Conservation (phyloP, 2,113 vertebrate genomes). For the Orcinus orca region DNA sequence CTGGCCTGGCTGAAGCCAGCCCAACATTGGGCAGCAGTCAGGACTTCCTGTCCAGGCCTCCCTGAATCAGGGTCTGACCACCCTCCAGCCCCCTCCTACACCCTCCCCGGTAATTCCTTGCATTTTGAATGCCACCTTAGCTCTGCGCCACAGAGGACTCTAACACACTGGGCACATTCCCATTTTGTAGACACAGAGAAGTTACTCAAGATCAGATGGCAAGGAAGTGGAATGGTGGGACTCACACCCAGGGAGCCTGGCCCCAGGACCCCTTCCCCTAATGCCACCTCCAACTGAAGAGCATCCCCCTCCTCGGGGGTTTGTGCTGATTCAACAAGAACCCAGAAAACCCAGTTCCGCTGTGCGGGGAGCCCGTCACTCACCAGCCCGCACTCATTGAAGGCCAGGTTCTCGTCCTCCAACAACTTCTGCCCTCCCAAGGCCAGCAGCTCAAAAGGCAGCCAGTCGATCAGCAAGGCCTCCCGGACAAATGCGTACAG, state of each 20-base stretch:
- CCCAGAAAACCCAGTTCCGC: not conserved
- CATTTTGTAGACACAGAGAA: not conserved
- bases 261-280: rapidly evolving
- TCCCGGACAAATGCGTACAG: constrained; percentile 91
- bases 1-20: not conserved
- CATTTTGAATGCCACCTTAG: not conserved
- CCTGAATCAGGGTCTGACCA: not conserved
- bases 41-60: not conserved
- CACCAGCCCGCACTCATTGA: constrained; percentile 94
- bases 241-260: not conserved
- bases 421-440: constrained; percentile 90
- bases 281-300: not conserved
- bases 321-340: not conserved
- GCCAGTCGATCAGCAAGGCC: constrained; percentile 90
- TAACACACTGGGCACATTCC: rapidly evolving
- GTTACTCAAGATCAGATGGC: rapidly evolving
- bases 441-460: constrained; percentile 93
- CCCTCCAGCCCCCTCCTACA: rapidly evolving
- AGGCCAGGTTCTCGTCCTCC: constrained; percentile 85
- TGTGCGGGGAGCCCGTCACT: constrained; percentile 58
- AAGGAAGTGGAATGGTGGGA: not conserved
- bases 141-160: not conserved
- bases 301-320: not conserved
- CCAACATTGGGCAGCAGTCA: not conserved
- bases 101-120: too few relatives aligned